phyloP scores from a whole-genome alignment of 2,888 invertebrate species.

The Hylaea fasciaria region DNA sequence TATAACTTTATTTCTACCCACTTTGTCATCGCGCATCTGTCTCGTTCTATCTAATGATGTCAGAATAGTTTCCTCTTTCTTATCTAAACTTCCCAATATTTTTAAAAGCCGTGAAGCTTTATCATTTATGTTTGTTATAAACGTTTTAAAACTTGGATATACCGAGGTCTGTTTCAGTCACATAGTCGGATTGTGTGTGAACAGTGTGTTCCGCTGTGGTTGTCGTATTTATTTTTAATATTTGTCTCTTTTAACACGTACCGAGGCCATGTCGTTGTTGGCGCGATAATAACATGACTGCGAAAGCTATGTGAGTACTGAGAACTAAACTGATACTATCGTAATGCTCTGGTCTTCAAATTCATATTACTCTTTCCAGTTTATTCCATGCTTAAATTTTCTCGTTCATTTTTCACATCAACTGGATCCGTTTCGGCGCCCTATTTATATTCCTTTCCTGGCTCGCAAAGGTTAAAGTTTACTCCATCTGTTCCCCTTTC shows the following conservation, averaged over 20 bases:
- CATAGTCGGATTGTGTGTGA: constrained; percentile 51
- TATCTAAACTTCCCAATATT: constrained; percentile 7
- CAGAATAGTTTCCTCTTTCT: constrained; percentile 1
- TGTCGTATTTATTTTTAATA: constrained; percentile 50
- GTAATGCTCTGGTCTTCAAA: not conserved
- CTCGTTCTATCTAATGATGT: constrained; percentile 14
- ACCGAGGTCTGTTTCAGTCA: constrained; percentile 60
- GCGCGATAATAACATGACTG: constrained; percentile 54
- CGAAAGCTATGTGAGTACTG: constrained; percentile 61
- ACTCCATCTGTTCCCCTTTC: constrained; percentile 41
- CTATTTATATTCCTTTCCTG: constrained; percentile 26
- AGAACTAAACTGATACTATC: constrained; percentile 40
- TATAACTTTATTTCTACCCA: constrained; percentile 41
- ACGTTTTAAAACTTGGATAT: constrained; percentile 48
- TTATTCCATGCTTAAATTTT: constrained; percentile 7
- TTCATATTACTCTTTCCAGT: not conserved
- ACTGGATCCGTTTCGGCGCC: constrained; percentile 13
- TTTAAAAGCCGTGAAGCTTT: constrained; percentile 18
- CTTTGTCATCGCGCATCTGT: constrained; percentile 27
- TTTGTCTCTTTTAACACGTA: constrained; percentile 49
- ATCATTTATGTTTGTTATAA: constrained; percentile 36
- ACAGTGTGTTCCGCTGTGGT: constrained; percentile 48
- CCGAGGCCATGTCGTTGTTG: constrained; percentile 34
- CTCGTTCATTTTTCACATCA: constrained; percentile 9
- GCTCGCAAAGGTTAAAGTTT: constrained; percentile 31